Base-by-base conservation (phyloP, 2,797 vertebrate genomes). In the Oceanodroma leucorhoa region DNA sequence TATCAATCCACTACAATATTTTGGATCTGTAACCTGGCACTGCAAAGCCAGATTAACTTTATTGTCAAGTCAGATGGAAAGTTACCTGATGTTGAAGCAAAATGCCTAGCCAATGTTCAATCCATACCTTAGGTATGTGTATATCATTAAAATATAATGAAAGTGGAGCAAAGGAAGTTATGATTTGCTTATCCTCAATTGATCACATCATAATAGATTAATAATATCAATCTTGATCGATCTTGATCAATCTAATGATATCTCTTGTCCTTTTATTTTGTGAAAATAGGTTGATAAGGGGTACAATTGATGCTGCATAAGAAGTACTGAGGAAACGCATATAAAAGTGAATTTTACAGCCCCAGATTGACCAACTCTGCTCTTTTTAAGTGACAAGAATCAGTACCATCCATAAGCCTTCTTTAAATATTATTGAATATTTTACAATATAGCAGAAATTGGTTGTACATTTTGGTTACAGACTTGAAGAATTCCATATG, bases 401-500 rank as follows among this genome's bases (percentile, higher is more conserved):
- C 89, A 58, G 71, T 96, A 86, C 32, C 54, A 87, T 89, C 93
- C 94, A 71, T 55, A 95, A 78, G 19, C 41, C 38, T 73, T 94
- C 75, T 95, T 93, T 90, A 96, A 97, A 89, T 93, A 66, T 61
- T 95, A 92, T 78, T 96, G 79, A 92, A 89, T 91, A 78, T 81
- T 96, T 97, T 94, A 96, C 36, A 81, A 43, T 72, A 92, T 29
- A 96, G 54, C 69, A 79, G 93, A 88, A 87, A 89, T 69, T 69
- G 21, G 34, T 90, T 95, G 66, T 61, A 84, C 84, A 72, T 93
- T 36, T 36, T 36, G 36, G 36, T 70, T 90, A 77, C 41, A 82
- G 65, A 70, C 20, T 84, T 79, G 85, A 75, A 96, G 83, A 66
- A 92, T 64, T 81, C 87, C 67, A 54, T 90, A 83, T 67, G 84